Evolutionary conservation across 1,140 invertebrate species (phyloP), one percentile per base, ranked within the genome.

Genomic region (Papilio dardanus): DNA sequence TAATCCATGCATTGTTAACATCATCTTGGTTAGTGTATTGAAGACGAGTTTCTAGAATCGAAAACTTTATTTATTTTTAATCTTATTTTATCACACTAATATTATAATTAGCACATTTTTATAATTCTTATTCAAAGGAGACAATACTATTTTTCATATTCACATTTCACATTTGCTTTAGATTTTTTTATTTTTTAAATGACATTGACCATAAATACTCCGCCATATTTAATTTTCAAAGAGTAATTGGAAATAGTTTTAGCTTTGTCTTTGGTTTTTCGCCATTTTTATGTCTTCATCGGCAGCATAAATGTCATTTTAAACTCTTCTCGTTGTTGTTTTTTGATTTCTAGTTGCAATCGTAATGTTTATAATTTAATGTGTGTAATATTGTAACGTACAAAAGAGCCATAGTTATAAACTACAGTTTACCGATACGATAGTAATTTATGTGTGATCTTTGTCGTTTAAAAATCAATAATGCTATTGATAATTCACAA

Each of bases 1-100:
- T 58, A 90, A 74, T 65, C 88, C 88, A 77, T 83, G 82, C 50
- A 90, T 85, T 83, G 84, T 87, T 75, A 90, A 66, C 86, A 90
- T 88, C 87, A 90, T 90, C 66, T 88, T 89, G 80, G 77, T 16
- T 10, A 14, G 1, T 28, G 12, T 28, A 28, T 14, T 28, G 24
- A 28, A 62, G 14, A 62, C 24, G 24, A 28, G 12, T 30, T 62
- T 62, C 1, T 14, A 62, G 3, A 28, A 28, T 62, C 3, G 14
- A 30, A 62, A 30, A 28, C 54, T 28, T 24, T 6, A 14, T 24
- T 46, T 46, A 16, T 46, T 46, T 46, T 7, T 19, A 19, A 46
- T 46, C 42, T 46, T 46, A 19, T 46, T n/a, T 46, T 46, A 19
- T 19, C n/a, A 46, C 1, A 7, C n/a, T 46, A 46, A 46, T 46